phyloP scores from a whole-genome alignment of 2,797 vertebrate species.

The Acanthiza pusilla region DNA sequence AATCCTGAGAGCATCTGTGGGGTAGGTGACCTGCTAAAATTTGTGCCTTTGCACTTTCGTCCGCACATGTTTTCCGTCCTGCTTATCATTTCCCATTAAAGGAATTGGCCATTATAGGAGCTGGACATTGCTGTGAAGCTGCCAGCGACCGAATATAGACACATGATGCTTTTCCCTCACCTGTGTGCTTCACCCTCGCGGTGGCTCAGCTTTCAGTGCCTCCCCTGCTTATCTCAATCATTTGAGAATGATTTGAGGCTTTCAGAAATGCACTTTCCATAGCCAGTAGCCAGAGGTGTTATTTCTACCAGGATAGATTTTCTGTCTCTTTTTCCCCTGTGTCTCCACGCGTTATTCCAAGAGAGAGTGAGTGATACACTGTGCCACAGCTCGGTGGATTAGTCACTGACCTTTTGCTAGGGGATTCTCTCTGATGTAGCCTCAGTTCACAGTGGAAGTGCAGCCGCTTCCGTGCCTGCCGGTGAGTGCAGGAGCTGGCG shows the following conservation, averaged over 20 bases:
- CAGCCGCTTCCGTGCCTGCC: rapidly evolving
- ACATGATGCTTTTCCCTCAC: background rate
- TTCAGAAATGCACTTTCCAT: background rate
- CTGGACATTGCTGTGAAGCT: background rate
- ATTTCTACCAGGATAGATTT: background rate
- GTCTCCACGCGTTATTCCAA: background rate
- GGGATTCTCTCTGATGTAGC: background rate
- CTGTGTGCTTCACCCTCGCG: background rate
- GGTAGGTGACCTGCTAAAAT: background rate
- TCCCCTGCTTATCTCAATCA: background rate
- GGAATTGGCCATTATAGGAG: background rate
- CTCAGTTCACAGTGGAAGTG: background rate
- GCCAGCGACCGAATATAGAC: rapidly evolving
- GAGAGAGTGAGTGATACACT: background rate
- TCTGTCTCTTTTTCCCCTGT: background rate
- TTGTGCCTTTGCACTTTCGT: background rate
- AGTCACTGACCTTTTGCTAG: background rate
- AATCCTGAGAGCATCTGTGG: background rate
- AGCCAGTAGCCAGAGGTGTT: background rate
- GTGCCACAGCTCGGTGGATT: background rate
- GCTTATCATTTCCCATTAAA: background rate
- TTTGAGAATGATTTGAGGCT: background rate
- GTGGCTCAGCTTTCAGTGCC: background rate
- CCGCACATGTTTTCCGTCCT: rapidly evolving
- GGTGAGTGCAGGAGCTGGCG: background rate